Evolutionary conservation across 2,113 vertebrate species (phyloP).

Genomic region (Hippolais icterina): DNA sequence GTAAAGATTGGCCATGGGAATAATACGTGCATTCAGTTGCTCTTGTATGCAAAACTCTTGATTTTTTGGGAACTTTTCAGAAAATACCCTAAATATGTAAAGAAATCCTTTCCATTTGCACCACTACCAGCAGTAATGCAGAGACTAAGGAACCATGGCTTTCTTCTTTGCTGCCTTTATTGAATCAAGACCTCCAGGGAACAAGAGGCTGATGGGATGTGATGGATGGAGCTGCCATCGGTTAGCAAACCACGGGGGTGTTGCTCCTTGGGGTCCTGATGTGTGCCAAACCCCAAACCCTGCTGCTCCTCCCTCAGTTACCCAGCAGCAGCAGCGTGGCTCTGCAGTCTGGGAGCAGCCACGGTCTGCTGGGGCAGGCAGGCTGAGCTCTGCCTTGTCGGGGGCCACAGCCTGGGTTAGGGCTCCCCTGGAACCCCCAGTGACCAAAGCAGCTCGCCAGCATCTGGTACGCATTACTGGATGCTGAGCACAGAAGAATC

Average conservation of each 20-base stretch:
- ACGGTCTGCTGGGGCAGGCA: fast-evolving
- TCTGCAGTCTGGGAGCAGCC: not conserved
- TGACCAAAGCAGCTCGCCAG: not conserved
- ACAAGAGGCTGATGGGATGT: not conserved
- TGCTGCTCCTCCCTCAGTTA: not conserved
- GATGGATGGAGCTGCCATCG: not conserved
- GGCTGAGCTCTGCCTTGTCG: not conserved
- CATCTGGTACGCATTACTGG: fast-evolving
- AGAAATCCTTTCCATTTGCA: not conserved
- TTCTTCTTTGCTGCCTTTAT: not conserved
- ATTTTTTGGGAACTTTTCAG: not conserved
- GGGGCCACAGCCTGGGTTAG: not conserved
- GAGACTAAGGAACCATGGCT: not conserved
- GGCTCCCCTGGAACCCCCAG: not conserved
- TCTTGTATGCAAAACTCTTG: not conserved
- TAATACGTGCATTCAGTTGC: fast-evolving
- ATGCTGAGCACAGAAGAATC: not conserved
- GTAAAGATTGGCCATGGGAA: not conserved
- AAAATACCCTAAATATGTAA: not conserved
- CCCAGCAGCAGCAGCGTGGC: fast-evolving
- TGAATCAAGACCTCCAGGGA: not conserved
- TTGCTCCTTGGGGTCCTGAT: not conserved
- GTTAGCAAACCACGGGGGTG: not conserved
- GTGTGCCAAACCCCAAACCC: not conserved
- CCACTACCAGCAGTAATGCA: not conserved